Conservation (phyloP, 2,113 vertebrate genomes). For the Hippotragus niger region DNA sequence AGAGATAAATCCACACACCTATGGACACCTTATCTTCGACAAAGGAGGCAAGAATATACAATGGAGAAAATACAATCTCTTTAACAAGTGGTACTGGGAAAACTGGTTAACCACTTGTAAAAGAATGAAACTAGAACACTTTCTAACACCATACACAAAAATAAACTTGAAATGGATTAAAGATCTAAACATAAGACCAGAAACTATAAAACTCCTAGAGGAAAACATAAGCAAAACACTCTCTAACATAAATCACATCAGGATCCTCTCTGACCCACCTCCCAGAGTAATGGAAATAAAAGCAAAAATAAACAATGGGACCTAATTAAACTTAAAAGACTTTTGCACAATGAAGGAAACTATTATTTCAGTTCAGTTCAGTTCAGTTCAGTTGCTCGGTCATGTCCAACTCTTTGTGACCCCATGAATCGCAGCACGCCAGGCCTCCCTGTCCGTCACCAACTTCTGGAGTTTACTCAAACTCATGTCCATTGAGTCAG, state of each 20-base stretch:
- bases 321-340: neutral
- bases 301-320: neutral
- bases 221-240: neutral
- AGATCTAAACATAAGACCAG: accelerated
- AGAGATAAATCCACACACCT: neutral
- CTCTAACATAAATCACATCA: neutral
- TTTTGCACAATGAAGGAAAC: neutral
- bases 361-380: too few relatives aligned
- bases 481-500: too few relatives aligned
- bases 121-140: neutral
- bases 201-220: neutral
- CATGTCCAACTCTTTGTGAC: accelerated
- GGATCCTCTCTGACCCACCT: neutral
- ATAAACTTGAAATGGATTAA: neutral
- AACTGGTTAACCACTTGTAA: neutral
- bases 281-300: neutral
- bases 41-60: neutral
- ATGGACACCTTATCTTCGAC: neutral
- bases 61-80: neutral
- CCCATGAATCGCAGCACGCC: too few relatives aligned
- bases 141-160: neutral
- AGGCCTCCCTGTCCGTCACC: too few relatives aligned
- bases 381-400: too few relatives aligned
- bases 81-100: neutral
- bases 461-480: too few relatives aligned